Conservation (phyloP, 1,140 invertebrate genomes). For the Drosophila nigromelanica region DNA sequence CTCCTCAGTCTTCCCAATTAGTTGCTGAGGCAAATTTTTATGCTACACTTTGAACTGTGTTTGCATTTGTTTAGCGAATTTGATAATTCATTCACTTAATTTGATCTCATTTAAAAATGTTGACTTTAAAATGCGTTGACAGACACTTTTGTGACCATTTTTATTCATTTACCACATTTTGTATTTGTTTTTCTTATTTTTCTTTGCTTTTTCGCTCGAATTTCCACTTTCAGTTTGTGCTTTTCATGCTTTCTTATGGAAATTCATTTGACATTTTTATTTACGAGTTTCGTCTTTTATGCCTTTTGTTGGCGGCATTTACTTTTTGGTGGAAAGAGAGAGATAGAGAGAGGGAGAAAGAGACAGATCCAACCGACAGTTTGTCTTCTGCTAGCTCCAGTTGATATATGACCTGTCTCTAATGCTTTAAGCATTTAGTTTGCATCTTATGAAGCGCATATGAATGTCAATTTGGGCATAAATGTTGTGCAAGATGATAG, state of each 20-base stretch:
- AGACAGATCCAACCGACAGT: slow-evolving; percentile 14
- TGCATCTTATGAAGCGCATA: slow-evolving; percentile 40
- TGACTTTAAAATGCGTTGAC: slow-evolving; percentile 29
- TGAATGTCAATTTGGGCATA: slow-evolving; percentile 41
- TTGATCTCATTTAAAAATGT: slow-evolving; percentile 12
- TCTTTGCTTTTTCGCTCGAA: slow-evolving; percentile 9
- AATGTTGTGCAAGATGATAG: slow-evolving; percentile 1
- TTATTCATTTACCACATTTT: slow-evolving; percentile 14
- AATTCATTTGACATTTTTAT: slow-evolving; percentile 53
- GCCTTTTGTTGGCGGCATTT: slow-evolving; percentile 36
- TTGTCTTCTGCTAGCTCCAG: slow-evolving; percentile 38
- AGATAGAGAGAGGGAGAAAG: neutral
- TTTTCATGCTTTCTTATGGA: slow-evolving; percentile 45
- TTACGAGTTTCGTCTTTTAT: slow-evolving; percentile 44
- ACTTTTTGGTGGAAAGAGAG: slow-evolving; percentile 6
- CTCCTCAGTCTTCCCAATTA: slow-evolving; percentile 13
- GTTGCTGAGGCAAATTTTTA: slow-evolving; percentile 11
- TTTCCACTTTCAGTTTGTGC: slow-evolving; percentile 48
- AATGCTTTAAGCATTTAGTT: slow-evolving; percentile 36
- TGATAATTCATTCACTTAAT: neutral
- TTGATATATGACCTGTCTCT: slow-evolving; percentile 47
- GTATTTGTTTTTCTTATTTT: slow-evolving; percentile 11
- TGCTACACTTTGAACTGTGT: slow-evolving; percentile 19
- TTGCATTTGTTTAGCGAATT: slow-evolving; percentile 1
- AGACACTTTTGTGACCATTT: slow-evolving; percentile 23